These are phyloP conservation scores for Cryptocephalus moraei DNA, from an alignment of 2,888 invertebrate genomes.

Conservation along the genomic window DNA sequence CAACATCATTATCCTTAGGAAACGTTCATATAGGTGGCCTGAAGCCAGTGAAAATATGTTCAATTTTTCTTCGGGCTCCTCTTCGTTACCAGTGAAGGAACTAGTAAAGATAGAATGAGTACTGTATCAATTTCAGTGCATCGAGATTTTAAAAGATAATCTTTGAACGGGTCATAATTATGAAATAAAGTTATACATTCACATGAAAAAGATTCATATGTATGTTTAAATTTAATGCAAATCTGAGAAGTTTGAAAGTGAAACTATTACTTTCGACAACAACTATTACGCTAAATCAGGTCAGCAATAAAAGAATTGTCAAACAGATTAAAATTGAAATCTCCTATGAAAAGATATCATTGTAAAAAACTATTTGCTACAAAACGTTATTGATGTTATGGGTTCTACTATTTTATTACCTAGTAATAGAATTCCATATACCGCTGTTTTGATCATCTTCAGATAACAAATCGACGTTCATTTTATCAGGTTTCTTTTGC, in stretches of 20 bases:
- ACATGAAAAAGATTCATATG: too few species aligned
- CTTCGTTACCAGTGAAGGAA: constrained; percentile 52
- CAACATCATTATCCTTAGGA: constrained; percentile 97
- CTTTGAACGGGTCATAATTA: too few species aligned
- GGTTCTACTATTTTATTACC: constrained; percentile 40
- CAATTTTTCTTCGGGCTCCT: constrained; percentile 64
- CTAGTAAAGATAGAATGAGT: constrained; percentile 29
- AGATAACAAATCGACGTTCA: constrained; percentile 73
- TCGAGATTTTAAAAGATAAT: neutral
- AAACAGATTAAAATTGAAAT: too few species aligned
- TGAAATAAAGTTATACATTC: too few species aligned
- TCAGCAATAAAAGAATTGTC: too few species aligned
- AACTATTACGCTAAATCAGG: too few species aligned
- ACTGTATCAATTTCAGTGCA: neutral
- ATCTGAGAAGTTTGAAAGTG: neutral
- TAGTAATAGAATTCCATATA: constrained; percentile 92
- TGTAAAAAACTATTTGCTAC: too few species aligned
- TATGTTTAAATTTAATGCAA: too few species aligned
- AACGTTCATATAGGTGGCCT: constrained; percentile 94
- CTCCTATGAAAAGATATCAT: too few species aligned
- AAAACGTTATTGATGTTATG: too few species aligned
- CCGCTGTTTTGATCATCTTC: constrained; percentile 74
- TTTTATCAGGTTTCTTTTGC: constrained; percentile 82
- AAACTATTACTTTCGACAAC: neutral
- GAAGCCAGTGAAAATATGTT: constrained; percentile 98